Conservation (phyloP, 2,113 vertebrate species). For the Columbina picui region DNA sequence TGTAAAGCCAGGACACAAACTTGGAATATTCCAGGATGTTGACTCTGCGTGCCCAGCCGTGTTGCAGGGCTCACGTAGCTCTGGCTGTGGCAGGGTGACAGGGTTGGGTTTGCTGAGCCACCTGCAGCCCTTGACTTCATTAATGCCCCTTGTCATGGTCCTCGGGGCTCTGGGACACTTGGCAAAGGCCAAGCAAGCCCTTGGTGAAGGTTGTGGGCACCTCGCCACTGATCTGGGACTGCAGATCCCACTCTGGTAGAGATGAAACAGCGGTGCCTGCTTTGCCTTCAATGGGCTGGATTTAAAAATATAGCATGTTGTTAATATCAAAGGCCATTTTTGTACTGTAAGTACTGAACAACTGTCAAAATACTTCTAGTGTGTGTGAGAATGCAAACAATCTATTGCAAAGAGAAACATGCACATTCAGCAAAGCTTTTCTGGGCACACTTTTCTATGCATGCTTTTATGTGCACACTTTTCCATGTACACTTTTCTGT, state of each 20-base stretch:
- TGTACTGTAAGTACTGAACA: neutral
- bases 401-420: neutral
- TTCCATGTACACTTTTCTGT: too few species aligned
- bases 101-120: neutral
- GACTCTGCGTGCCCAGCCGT: too few species aligned
- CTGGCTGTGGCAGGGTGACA: fast-evolving
- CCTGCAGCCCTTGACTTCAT: fast-evolving
- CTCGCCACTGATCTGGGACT: fast-evolving
- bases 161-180: neutral
- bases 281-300: neutral
- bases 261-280: fast-evolving
- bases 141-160: fast-evolving
- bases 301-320: neutral
- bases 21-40: fast-evolving
- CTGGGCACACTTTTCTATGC: too few species aligned
- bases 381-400: neutral
- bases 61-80: too few species aligned
- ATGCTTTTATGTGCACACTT: too few species aligned
- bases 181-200: neutral
- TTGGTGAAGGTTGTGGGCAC: fast-evolving
- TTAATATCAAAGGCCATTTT: neutral
- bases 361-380: neutral
- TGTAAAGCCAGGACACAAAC: fast-evolving
- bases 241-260: neutral
- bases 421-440: neutral